Evolutionary conservation across 2,888 invertebrate genomes (phyloP), one percentile per base, ranked within the genome.

Genomic region (Salticus scenicus): DNA sequence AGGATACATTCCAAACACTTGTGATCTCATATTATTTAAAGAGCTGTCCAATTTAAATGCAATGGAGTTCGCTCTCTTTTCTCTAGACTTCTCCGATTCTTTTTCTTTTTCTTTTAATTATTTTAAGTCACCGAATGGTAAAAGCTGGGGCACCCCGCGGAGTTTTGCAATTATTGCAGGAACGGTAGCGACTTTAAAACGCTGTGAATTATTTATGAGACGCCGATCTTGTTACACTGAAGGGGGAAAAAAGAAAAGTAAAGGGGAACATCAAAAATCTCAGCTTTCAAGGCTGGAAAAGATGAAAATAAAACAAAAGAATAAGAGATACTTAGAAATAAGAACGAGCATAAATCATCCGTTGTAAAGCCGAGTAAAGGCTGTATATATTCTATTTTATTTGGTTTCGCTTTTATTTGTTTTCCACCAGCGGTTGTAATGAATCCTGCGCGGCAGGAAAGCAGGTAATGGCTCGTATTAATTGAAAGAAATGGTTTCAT

Each of bases 141-240:
- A 4, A 5, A 57, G 42, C 42, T 17, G 42, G 17, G 24, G 51
- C 69, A 57, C 30, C 83, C 83, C 67, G 73, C 57, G 57, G 83
- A 41, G 57, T 67, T 73, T 27, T 33, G 82, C 73, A 84, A 72
- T 77, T 77, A 84, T 73, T 67, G 51, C 47, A 63, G 28, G 64
- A 66, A 76, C 73, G 77, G 76, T 73, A 84, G 77, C 77, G 73
- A 84, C 76, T 84, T 71, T 75, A 70, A 82, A 83, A 37, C 72
- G 66, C 51, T 66, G 77, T 84, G 83, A 84, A 84, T 84, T 77
- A 84, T 84, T 84, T 84, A 84, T 84, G 83, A 84, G 73, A 20
- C 72, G 42, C 76, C 63, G 64, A 72, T 83, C 76, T 83, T 83
- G 76, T 72, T 72, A 66, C 71, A 30, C 33, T 20, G 69, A 41